Base-by-base conservation (phyloP, 2,797 vertebrate species). In the Scleropages formosus region DNA sequence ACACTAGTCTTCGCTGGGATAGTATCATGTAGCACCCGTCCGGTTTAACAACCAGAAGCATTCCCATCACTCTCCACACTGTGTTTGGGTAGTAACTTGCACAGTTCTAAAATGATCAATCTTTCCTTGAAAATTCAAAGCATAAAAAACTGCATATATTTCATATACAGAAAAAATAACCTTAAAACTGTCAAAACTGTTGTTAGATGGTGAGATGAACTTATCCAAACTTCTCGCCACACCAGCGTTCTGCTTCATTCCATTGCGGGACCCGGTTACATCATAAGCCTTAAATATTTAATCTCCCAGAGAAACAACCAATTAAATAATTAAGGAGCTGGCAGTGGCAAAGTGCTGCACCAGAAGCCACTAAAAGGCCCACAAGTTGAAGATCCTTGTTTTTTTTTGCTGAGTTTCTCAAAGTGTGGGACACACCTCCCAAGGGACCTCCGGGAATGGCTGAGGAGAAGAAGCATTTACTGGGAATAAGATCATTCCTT, bases 201-300 rank as follows among this genome's bases (percentile, higher is more conserved):
- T 22, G 31, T 58, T 1, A 26, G 20, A 71, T 51, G 51, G 46
- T 15, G 67, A 4, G 16, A n/a, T 20, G 16, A 13, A 47, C 24
- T 16, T 26, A 76, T 70, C 66, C 16, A 13, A 70, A 39, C 46
- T 20, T 61, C 66, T 27, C 31, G 31, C 58, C 13, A 22, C 12
- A 10, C 18, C 59, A 18, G 64, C 60, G 72, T 44, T 27, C 67
- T 22, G 61, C 56, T 49, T 47, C 61, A 39, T 64, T 8, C 20
- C 20, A n/a, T 51, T n/a, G 24, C 47, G 64, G 73, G 72, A 64
- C 73, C 60, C 74, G 51, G 83, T 91, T 90, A 89, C 89, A 84
- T 91, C 88, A 89, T 84, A 87, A 84, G 78, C 78, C 80, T 84
- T 84, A 85, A 91, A 90, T 90, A 89, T 90, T 90, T 88, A 84